Base-by-base conservation (phyloP, 2,888 invertebrate genomes). In the Rhingia rostrata region DNA sequence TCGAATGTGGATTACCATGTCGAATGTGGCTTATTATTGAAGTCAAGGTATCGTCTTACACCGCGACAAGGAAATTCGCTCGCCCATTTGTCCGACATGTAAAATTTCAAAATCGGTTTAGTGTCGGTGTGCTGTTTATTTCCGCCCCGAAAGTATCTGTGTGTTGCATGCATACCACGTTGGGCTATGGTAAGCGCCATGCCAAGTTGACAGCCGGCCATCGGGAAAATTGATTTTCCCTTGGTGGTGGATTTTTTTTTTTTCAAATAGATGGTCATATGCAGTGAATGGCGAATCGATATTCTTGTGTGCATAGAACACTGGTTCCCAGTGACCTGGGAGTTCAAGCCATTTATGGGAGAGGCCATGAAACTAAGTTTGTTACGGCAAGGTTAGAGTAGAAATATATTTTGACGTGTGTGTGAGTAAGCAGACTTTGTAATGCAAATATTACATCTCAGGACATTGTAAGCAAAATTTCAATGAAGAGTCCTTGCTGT, bases 1-100 rank as follows among this genome's bases (percentile, higher is more conserved):
- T 22, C 9, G 14, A n/a, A 33, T 33, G 37, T 3, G 22, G 54
- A 33, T 22, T 22, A 22, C 22, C 22, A 22, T 22, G 22, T 22
- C 22, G 22, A 22, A 61, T 35, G 39, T 6, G 14, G 41, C 51
- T 64, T 54, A 64, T 47, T 47, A 75, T 78, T 83, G 49, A 67
- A 77, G 54, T 78, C 83, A 83, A 83, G 83, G 82, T 73, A 83
- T 83, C 82, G 67, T 61, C 47, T 83, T 82, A 77, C 82, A 35
- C 10, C 9, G 60, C 35, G 45, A 77, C 70, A 61, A 39, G 66
- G 72, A 77, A 82, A 66, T 54, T 63, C 32, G 22, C 30, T 30
- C 30, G n/a, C 22, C 39, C 32, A 63, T 30, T 73, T 67, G 64
- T 35, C 30, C 58, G 72, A 81, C 64, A 69, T 64, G 35, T 14